Base-by-base conservation (phyloP, 2,113 vertebrate species). In the Podarcis muralis region DNA sequence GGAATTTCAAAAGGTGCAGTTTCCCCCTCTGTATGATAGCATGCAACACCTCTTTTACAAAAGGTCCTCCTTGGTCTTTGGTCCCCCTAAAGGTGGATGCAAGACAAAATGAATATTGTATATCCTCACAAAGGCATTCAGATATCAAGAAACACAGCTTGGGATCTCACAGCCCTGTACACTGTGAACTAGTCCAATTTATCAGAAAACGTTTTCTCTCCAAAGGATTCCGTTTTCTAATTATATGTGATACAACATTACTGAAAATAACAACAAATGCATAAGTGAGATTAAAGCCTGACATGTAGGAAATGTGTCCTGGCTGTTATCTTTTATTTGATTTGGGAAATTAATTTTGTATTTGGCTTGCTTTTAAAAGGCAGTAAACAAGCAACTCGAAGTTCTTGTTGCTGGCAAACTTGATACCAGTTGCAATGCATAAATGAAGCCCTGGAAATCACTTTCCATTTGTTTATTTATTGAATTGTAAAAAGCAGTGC, bases 271-370 rank as follows among this genome's bases (percentile, higher is more conserved):
- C 65, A 59, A 88, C 65, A 71, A 84, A 37, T 86, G 66, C 81
- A 89, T 48, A 91, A 53, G 69, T 87, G 37, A n/a, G 35, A 72
- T 89, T 72, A 89, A 35, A 75, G 13, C 53, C 65, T 62, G 43
- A 93, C 69, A 74, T 23, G 66, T 48, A 87, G 62, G 87, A 93
- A 86, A 87, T 88, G 48, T 6, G 5, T 12, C 65, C 90, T 91
- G 25, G 65, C 68, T 87, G 20, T 84, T 90, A 37, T 62, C 81
- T 93, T 88, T 66, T 88, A 83, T 88, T 88, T 76, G 59, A 84
- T 84, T 89, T 87, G 35, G 77, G 32, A 27, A 84, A 25, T 13
- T 83, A 77, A 87, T 69, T 87, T 86, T 68, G 62, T 90, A 37
- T 43, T 87, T 88, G 72, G 87, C 87, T 88, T 88, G 75, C 75